Evolutionary conservation across 2,888 invertebrate genomes (phyloP).

Genomic region (Phyllotreta cruciferae): DNA sequence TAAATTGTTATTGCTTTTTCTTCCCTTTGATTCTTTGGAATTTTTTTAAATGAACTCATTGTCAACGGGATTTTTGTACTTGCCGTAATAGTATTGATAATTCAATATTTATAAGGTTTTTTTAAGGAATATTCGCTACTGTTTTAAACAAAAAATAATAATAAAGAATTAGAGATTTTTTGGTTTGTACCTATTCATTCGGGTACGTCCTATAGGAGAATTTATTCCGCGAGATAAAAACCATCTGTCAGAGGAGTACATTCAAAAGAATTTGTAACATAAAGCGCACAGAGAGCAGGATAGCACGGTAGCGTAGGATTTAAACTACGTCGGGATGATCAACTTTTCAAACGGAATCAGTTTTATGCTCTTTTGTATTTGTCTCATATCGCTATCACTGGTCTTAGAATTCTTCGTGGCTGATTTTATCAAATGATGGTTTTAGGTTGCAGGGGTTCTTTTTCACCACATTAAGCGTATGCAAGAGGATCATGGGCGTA

Average conservation of each 20-base stretch:
- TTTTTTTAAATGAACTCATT: constrained; percentile 19
- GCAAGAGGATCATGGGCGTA: constrained; percentile 16
- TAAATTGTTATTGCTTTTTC: constrained; percentile 33
- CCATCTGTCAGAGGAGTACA: constrained; percentile 19
- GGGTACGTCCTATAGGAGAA: constrained; percentile 4
- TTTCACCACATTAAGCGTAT: constrained; percentile 26
- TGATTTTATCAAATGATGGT: constrained; percentile 33
- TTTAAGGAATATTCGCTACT: not conserved
- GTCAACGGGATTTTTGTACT: not conserved
- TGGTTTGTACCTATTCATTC: not conserved
- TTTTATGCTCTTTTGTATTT: constrained; percentile 29
- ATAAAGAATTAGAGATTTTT: not conserved
- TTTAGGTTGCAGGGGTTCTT: constrained; percentile 32
- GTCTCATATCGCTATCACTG: constrained; percentile 28
- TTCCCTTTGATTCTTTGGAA: constrained; percentile 14
- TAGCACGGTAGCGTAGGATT: constrained; percentile 6
- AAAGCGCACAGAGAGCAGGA: constrained; percentile 12
- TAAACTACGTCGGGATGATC: constrained; percentile 28
- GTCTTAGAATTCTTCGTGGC: constrained; percentile 30
- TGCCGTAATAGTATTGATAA: not conserved
- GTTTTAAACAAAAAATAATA: not conserved
- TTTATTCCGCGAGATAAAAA: constrained; percentile 10
- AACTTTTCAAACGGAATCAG: constrained; percentile 29
- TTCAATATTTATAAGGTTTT: not conserved
- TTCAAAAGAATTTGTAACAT: constrained; percentile 18